Base-by-base conservation (phyloP, 2,888 invertebrate genomes). In the Smittia sp. region DNA sequence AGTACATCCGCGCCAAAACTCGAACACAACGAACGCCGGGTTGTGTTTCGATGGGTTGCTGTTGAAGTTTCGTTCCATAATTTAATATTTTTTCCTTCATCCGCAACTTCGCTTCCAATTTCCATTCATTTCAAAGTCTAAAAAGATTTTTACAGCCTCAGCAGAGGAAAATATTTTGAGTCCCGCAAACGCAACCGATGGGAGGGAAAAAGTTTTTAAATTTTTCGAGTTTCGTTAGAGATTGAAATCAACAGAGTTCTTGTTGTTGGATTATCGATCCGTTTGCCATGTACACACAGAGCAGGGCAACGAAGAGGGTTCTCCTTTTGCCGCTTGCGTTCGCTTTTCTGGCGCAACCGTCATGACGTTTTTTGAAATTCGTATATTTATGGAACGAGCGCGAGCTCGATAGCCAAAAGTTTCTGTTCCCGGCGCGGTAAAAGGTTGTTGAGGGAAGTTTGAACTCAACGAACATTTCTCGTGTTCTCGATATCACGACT, bases 221-320 rank as follows among this genome's bases (percentile, higher is more conserved):
- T 38, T 66, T 66, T 39, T 66, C 38, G 27, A 38, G 66, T 39
- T 65, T 65, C 66, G 66, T 66, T 66, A 66, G 32, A 32, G 39
- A 38, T 66, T 66, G 63, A 27, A 27, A 27, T 24, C 24, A 15
- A 46, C 52, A 46, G 24, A 25, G 7, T 24, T 63, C 38, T 72
- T 72, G 72, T 72, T 72, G 72, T 62, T 62, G 62, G 13, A 20
- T 72, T 72, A 72, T 72, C 62, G 72, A 72, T 72, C 20, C 24
- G 32, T 58, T 39, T 62, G 27, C n/a, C 4, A 7, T 41, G 54
- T 6, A 27, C 7, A 27, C 27, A 54, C n/a, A 18, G 27, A 27
- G 18, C 15, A n/a, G n/a, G n/a, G n/a, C n/a, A n/a, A 52, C 15
- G 15, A 52, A 15, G n/a, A n/a, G 63, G 63, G 63, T 63, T 63